These are phyloP conservation scores for Geophilus truncorum DNA, from an alignment of 2,888 invertebrate species.

Conservation along the genomic window DNA sequence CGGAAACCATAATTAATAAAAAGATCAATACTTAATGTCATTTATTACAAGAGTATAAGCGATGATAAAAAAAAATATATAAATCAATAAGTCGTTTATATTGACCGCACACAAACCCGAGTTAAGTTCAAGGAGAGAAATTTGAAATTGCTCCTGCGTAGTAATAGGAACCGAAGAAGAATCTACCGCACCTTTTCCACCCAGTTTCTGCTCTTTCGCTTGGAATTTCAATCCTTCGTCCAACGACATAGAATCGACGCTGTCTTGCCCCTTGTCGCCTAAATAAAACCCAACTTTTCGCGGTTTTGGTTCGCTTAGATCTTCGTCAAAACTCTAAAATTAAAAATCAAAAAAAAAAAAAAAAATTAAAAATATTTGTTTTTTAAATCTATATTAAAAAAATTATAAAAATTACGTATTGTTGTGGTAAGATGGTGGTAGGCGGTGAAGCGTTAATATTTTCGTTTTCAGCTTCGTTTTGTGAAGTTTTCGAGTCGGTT, in stretches of 20 bases:
- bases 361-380: constrained; percentile 1
- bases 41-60: too few relatives aligned
- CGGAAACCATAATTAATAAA: too few relatives aligned
- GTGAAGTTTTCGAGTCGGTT: background rate
- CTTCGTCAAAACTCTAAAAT: constrained; percentile 1
- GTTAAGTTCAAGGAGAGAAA: background rate
- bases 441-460: background rate
- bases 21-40: too few relatives aligned
- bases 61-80: background rate
- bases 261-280: constrained; percentile 35
- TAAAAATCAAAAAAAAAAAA: background rate
- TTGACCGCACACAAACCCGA: background rate
- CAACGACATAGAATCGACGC: constrained; percentile 21
- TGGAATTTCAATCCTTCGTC: background rate
- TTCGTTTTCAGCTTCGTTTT: background rate
- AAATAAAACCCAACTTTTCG: constrained; percentile 37
- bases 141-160: background rate
- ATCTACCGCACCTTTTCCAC: background rate
- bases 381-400: too few relatives aligned
- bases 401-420: background rate
- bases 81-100: background rate
- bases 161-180: background rate
- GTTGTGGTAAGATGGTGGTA: background rate
- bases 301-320: background rate
- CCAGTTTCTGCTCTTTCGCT: background rate